Base-by-base conservation (phyloP, 2,113 vertebrate genomes). In the Peucedramus taeniatus region DNA sequence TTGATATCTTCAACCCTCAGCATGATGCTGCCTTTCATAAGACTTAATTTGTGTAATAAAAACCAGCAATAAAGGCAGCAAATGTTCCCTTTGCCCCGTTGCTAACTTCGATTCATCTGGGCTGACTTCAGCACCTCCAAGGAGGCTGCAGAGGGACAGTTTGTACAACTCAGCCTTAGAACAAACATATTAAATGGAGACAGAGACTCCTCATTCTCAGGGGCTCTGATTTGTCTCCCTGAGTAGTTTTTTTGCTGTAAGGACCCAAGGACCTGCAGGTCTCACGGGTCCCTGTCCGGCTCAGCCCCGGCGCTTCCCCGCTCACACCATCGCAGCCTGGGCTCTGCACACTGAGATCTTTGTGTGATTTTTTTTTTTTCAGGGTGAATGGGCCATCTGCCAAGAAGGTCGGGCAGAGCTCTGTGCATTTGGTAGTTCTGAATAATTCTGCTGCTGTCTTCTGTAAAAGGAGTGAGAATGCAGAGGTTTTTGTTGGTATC, bases 341-440 rank as follows among this genome's bases (percentile, higher is more conserved):
- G 72, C 89, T 94, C 91, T 51, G 76, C 63, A 93, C 95, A 95
- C 95, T 96, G 96, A 71, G 81, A 96, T 23, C 95, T 95, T 97
- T 96, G 94, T 97, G 71, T 84, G 75, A 8, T 22, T 87, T 89
- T 87, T 33, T 87, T 33, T 59, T 64, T 69, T 92, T 42, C 40
- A 3, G 30, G 68, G 54, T 11, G 53, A 45, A 44, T 23, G 91
- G 95, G 96, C 83, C 78, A 87, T 78, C 70, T 93, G 96, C 96
- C 95, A 97, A 45, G 53, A 33, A 45, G 59, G 82, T 60, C 3
- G 0, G 37, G 71, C 88, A 92, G 84, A 59, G 59, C 8, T 82
- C 83, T 74, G 80, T 83, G 60, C 53, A 1, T 90, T 83, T 90
- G 86, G 76, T 74, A 50, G 68, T 13, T 86, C 68, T 75, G 94